Conservation (phyloP, 2,113 vertebrate species). For the Gopherus evgoodei region DNA sequence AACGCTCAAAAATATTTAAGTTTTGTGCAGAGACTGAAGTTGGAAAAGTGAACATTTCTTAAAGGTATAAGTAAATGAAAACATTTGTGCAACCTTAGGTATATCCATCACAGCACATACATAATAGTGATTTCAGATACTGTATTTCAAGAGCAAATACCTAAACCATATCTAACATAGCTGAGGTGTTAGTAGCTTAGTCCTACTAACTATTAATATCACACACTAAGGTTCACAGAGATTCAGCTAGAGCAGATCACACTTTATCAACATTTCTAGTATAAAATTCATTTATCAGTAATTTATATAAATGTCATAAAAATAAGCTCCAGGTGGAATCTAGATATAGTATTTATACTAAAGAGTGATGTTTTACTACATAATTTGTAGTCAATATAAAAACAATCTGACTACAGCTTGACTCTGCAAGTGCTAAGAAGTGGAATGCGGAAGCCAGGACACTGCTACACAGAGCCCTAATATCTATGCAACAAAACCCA, state of each 20-base stretch:
- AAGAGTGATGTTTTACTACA: background rate
- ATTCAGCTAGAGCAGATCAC: background rate
- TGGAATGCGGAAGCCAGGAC: background rate
- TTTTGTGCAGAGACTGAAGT: background rate
- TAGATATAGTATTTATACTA: background rate
- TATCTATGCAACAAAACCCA: background rate
- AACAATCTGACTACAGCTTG: background rate
- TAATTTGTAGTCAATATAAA: conserved; percentile 1
- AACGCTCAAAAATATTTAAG: background rate
- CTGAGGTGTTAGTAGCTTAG: background rate
- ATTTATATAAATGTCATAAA: background rate
- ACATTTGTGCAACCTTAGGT: background rate
- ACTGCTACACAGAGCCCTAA: background rate
- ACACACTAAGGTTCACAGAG: background rate
- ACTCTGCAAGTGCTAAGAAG: background rate
- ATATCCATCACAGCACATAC: background rate
- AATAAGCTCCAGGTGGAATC: background rate
- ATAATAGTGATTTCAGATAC: background rate
- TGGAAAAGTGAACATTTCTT: background rate
- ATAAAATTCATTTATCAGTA: background rate
- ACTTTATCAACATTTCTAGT: background rate
- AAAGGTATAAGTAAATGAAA: background rate
- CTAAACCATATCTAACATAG: background rate
- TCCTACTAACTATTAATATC: background rate
- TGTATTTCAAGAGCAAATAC: background rate